These are phyloP conservation scores for Chaetorhynchus papuensis DNA, from an alignment of 2,113 vertebrate genomes.

Conservation along the genomic window DNA sequence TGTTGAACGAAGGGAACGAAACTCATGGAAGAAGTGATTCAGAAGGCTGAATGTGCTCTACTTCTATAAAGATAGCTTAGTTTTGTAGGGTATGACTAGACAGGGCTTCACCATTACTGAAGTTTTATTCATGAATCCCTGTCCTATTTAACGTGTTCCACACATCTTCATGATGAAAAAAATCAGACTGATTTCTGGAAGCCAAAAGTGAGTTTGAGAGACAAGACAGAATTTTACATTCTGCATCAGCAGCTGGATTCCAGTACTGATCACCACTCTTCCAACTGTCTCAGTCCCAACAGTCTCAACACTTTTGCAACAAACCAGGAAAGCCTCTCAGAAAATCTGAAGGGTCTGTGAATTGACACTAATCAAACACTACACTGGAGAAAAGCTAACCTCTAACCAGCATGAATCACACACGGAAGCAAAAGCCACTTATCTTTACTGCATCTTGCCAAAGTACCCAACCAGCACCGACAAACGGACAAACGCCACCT, in stretches of 20 bases:
- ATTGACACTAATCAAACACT: not conserved
- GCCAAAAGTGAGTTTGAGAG: not conserved
- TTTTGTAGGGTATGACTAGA: not conserved
- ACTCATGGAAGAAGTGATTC: not conserved
- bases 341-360: not conserved
- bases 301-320: not conserved
- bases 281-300: not conserved
- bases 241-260: not conserved
- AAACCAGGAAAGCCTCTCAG: not conserved
- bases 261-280: not conserved
- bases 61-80: not conserved
- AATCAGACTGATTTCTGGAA: not conserved
- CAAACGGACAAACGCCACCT: fast-evolving
- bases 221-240: not conserved
- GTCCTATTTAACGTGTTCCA: not conserved
- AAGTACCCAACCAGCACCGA: not conserved
- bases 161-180: not conserved
- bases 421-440: not conserved
- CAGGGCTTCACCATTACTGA: not conserved
- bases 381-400: not conserved
- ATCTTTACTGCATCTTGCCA: not conserved
- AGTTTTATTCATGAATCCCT: not conserved
- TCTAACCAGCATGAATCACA: not conserved
- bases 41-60: not conserved
- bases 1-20: not conserved